Base-by-base conservation (phyloP, 2,888 invertebrate species). In the Eupsilia transversa region DNA sequence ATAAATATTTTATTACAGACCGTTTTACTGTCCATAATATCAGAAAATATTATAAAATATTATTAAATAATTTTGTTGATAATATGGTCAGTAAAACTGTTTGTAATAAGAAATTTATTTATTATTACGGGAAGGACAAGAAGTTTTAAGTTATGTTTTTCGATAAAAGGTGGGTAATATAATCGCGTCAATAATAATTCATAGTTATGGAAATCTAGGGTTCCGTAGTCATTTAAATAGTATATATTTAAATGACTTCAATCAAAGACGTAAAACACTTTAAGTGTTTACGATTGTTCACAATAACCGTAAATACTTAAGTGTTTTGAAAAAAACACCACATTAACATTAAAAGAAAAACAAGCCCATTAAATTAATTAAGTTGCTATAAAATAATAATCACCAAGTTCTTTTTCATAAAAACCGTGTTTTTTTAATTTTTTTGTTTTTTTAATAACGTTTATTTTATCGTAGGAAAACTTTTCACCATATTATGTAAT, bases 331-430 rank as follows among this genome's bases (percentile, higher is more conserved):
- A 52, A 56, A 17, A 46, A 49, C 2, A 35, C n/a, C 7, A 59
- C 1, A 12, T 46, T n/a, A 46, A 43, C 49, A 49, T 72, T 0
- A 56, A 73, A 79, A 33, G n/a, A 27, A 66, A 63, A 46, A 38
- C 30, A n/a, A n/a, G 0, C 0, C 10, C 7, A 74, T 80, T 30
- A 74, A 79, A 56, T 3, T 35, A 72, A 66, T 66, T 30, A 61
- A 30, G 35, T 54, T 14, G 57, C 63, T 35, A 49, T 80, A 27
- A 80, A 56, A n/a, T 7, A 14, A 30, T 73, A 54, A 59, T 65
- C 33, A n/a, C 20, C 38, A 38, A 41, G 23, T 30, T 59, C n/a
- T 59, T 27, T 73, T 43, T 46, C 9, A 52, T 17, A 74, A 41
- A 41, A 67, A 67, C 46, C 33, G n/a, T n/a, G n/a, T n/a, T n/a